Evolutionary conservation across 2,797 vertebrate genomes (phyloP).

Genomic region (Phalanger gymnotis): DNA sequence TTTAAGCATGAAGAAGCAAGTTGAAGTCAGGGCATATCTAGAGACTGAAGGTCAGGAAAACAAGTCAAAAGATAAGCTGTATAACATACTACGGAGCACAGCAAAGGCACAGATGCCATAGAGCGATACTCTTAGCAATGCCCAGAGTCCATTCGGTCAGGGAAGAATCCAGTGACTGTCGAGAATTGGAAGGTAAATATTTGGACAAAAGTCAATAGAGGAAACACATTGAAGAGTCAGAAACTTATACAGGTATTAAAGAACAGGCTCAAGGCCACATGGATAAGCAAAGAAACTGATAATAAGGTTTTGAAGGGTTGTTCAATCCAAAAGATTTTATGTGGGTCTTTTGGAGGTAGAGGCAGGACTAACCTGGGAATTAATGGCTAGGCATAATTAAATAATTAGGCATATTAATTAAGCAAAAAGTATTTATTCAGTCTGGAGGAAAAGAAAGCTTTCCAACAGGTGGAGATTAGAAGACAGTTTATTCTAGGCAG

Average conservation of each 20-base stretch:
- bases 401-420: neutral
- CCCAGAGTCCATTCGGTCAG: neutral
- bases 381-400: too few relatives aligned
- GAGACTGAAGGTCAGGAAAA: too few relatives aligned
- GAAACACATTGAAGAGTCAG: neutral
- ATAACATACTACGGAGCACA: too few relatives aligned
- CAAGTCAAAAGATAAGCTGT: too few relatives aligned
- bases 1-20: neutral
- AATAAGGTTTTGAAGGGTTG: neutral
- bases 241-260: neutral
- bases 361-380: neutral
- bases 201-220: neutral
- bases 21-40: too few relatives aligned
- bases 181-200: neutral
- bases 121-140: neutral
- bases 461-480: too few relatives aligned
- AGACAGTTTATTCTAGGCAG: too few relatives aligned
- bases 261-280: neutral
- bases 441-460: too few relatives aligned
- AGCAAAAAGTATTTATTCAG: neutral
- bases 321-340: neutral
- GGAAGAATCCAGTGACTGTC: neutral
- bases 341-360: neutral
- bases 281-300: neutral
- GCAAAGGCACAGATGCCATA: neutral